Evolutionary conservation across 30 jellyfish, hydroid and myxozoan genomes (phyloP).

Genomic region (Aurelia aurita complex sp. Pacific): DNA sequence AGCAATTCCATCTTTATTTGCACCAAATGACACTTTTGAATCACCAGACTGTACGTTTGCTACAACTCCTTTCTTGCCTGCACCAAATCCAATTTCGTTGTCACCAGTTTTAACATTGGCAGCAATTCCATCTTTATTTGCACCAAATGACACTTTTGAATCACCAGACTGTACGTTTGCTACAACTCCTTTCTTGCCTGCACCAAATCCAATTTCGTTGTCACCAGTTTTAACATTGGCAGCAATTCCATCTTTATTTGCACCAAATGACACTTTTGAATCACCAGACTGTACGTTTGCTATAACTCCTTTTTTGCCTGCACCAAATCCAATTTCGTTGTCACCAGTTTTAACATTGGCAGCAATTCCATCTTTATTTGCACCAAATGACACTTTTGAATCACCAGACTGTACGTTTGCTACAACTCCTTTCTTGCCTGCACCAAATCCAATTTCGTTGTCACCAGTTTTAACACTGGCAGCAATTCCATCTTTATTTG

Average conservation of each 20-base stretch:
- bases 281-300: background rate
- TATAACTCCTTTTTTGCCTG: background rate
- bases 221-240: background rate
- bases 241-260: background rate
- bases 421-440: background rate
- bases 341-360: background rate
- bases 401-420: background rate
- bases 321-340: background rate
- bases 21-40: background rate
- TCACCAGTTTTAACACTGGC: background rate
- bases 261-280: background rate
- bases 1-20: background rate
- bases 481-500: background rate
- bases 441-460: background rate
- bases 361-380: constrained; percentile 1
- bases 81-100: background rate
- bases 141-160: background rate
- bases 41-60: background rate
- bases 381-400: background rate
- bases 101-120: background rate
- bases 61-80: background rate
- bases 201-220: background rate
- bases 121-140: background rate
- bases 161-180: background rate
- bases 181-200: background rate